Conservation (phyloP, 2,113 vertebrate genomes). For the Cryptotis parvus region DNA sequence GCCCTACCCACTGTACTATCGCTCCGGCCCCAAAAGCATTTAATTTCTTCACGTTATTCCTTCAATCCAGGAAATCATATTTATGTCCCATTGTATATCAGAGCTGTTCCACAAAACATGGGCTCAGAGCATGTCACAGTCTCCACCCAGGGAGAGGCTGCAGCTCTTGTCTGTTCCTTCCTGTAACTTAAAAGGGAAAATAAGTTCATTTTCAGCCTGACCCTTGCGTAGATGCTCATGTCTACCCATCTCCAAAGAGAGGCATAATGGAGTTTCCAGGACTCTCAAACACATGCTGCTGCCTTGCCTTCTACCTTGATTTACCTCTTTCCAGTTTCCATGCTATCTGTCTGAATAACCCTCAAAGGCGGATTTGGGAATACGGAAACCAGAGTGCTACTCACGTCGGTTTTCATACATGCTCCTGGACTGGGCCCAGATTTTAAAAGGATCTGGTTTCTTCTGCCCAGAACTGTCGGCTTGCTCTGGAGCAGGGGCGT, state of each 20-base stretch:
- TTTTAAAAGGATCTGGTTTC: conserved; percentile 99
- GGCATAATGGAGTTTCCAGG: not conserved
- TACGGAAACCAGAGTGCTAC: conserved; percentile 86
- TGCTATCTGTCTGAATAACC: not conserved
- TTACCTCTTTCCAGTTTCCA: not conserved
- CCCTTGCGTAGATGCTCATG: not conserved
- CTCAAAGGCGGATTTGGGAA: not conserved
- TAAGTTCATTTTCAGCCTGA: not conserved
- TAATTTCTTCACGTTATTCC: conserved; percentile 41
- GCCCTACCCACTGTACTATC: too few relatives aligned
- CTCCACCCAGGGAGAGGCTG: not conserved
- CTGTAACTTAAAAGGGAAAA: conserved; percentile 29
- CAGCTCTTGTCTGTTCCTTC: not conserved
- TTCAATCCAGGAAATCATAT: not conserved
- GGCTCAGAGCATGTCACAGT: not conserved
- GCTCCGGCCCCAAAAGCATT: too few relatives aligned
- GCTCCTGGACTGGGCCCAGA: conserved; percentile 99
- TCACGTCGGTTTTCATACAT: conserved; percentile 99
- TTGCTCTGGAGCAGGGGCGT: conserved; percentile 89
- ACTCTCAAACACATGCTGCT: not conserved
- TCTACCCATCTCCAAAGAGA: not conserved
- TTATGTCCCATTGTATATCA: not conserved
- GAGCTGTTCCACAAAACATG: not conserved
- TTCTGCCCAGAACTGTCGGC: conserved; percentile 94
- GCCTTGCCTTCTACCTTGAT: not conserved